Base-by-base conservation (phyloP, 2,797 vertebrate species). In the Acrossocheilus fasciatus region DNA sequence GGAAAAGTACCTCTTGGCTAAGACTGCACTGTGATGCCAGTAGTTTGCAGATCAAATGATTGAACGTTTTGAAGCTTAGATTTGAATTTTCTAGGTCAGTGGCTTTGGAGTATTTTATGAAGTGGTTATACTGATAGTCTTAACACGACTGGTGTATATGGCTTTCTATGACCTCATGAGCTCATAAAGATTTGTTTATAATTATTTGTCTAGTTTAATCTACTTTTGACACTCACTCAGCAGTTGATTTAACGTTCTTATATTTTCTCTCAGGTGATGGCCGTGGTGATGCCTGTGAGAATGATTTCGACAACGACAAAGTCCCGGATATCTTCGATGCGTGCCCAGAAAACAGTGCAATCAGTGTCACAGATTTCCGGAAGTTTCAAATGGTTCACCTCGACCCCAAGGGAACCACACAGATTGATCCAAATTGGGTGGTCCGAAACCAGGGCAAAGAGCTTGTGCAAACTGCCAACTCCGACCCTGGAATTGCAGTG, bases 361-460 rank as follows among this genome's bases (percentile, higher is more conserved):
- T 99, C 69, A 95, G 96, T 4, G 95, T 96, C 70, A 98, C 97
- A 0, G 98, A 99, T 93, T 98, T 99, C 93, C 94, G 97, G 87
- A 99, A 96, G 91, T 99, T 99, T 93, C 98, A 99, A 89, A 98
- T 98, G 94, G 98, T 99, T 80, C 95, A 96, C 68, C 85, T 99
- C 91, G 98, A 99, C 92, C 98, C 98, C 54, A 98, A 97, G 92
- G 98, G 98, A 86, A 99, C 98, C 86, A 97, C 98, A 1, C 98
- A 99, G 91, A 98, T 98, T 0, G 98, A 99, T 89, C 97, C 98
- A 8, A 97, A 97, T 84, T 99, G 98, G 98, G 96, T 98, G 87
- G 97, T 99, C 91, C 96, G 97, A 52, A 97, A 98, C 89, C 97
- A 99, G 86, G 98, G 98, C 90, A 98, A 96, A 59, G 98, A 99